Conservation (phyloP, 2,113 vertebrate genomes). For the Damaliscus lunatus region DNA sequence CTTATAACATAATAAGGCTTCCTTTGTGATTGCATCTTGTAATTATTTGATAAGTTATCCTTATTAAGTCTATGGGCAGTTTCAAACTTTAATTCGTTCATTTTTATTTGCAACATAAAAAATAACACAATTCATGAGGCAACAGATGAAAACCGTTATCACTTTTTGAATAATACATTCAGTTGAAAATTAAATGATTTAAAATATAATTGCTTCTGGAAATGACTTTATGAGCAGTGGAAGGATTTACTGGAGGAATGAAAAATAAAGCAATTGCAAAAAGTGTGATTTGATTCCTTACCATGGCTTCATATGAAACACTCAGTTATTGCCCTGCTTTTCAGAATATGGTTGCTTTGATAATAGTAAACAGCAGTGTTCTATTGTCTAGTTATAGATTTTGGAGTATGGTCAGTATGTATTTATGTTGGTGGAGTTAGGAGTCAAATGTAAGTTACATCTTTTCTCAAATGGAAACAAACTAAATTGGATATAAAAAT, state of each 20-base stretch:
- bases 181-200: constrained; percentile 58
- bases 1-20: constrained; percentile 10
- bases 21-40: constrained; percentile 36
- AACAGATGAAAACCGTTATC: constrained; percentile 63
- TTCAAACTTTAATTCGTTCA: constrained; percentile 48
- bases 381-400: neutral
- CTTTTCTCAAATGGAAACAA: neutral
- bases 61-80: constrained; percentile 43
- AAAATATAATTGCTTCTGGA: constrained; percentile 66
- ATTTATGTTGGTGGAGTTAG: neutral
- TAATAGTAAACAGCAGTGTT: neutral
- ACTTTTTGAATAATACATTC: constrained; percentile 58
- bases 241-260: constrained; percentile 53
- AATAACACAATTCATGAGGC: constrained; percentile 40
- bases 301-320: constrained; percentile 29
- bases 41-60: constrained; percentile 69
- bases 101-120: constrained; percentile 58
- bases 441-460: neutral
- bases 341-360: neutral
- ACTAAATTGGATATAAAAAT: neutral
- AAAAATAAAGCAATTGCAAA: constrained; percentile 24
- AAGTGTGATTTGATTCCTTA: constrained; percentile 50
- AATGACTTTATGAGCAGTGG: constrained; percentile 55
- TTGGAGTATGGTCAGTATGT: neutral
- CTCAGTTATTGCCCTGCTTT: neutral